Evolutionary conservation across 2,113 vertebrate genomes (phyloP), one percentile per base, ranked within the genome.

Genomic region (Donacobius atricapilla): DNA sequence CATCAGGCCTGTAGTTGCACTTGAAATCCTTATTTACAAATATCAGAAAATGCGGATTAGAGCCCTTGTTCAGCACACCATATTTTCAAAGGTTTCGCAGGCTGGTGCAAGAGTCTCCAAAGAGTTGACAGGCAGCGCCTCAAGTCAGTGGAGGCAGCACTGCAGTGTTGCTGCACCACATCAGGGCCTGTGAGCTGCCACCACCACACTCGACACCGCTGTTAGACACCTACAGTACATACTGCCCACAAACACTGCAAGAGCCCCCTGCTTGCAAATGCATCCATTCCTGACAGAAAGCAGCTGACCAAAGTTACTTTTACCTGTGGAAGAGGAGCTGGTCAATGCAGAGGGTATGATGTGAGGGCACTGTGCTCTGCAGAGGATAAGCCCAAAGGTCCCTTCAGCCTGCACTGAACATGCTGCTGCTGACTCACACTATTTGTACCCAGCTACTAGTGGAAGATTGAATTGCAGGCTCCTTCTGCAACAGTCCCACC

Each of bases 61-160:
- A 0, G 53, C 12, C 40, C 50, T 63, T 72, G 18, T 22, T 57
- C 42, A 39, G 64, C 37, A 19, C 16, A 27, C 10, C 19, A 37
- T 24, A 17, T 50, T 25, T 11, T 65, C 3, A 20, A 0, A 6
- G 28, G 15, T 44, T 69, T 48, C 44, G 39, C 4, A 57, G 18
- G n/a, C 50, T 7, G 1, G 22, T 33, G 15, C 33, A 30, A 23
- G 8, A 51, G 19, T 21, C 16, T 47, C 63, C 4, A 2, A 79
- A 83, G 15, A 83, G 77, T 33, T 17, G 6, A 82, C 13, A 42
- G 0, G 0, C 15, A 44, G 6, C 3, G 0, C n/a, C n/a, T 47
- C 7, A 39, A 27, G 44, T 22, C 31, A 66, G 11, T 2, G 12
- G 28, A 60, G 37, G 24, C 24, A n/a, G n/a, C n/a, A n/a, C n/a